phyloP scores from a whole-genome alignment of 2,888 invertebrate species.

The Eilema sororculum region DNA sequence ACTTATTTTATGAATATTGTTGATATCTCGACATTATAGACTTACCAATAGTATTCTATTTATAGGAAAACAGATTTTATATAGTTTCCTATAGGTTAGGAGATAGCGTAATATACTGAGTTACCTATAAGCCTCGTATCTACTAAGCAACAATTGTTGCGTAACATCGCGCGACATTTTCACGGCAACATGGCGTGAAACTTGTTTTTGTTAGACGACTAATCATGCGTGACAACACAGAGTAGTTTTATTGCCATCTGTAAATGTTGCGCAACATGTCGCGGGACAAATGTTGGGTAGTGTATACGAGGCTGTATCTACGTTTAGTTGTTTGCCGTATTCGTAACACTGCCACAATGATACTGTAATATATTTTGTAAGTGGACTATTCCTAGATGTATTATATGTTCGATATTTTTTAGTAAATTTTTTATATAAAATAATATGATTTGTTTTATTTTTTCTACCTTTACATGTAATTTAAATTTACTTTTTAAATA shows the following conservation, averaged over 20 bases:
- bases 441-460: slow-evolving; percentile 35
- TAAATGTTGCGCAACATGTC: too few relatives aligned
- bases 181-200: too few relatives aligned
- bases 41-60: slow-evolving; percentile 55
- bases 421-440: slow-evolving; percentile 72
- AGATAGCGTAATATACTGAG: slow-evolving; percentile 61
- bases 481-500: too few relatives aligned
- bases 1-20: slow-evolving; percentile 59
- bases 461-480: not conserved
- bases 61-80: slow-evolving; percentile 44
- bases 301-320: slow-evolving; percentile 29
- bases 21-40: slow-evolving; percentile 53
- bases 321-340: slow-evolving; percentile 50
- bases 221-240: too few relatives aligned
- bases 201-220: too few relatives aligned
- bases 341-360: slow-evolving; percentile 72
- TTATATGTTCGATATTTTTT: slow-evolving; percentile 69
- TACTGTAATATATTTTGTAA: slow-evolving; percentile 72
- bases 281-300: too few relatives aligned
- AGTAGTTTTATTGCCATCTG: too few relatives aligned
- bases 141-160: too few relatives aligned
- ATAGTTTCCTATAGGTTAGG: slow-evolving; percentile 53
- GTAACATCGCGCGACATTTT: too few relatives aligned
- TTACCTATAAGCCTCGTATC: slow-evolving; percentile 65
- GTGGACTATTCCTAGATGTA: slow-evolving; percentile 64